phyloP scores from a whole-genome alignment of 2,113 vertebrate genomes.

The Ailuropoda melanoleuca region DNA sequence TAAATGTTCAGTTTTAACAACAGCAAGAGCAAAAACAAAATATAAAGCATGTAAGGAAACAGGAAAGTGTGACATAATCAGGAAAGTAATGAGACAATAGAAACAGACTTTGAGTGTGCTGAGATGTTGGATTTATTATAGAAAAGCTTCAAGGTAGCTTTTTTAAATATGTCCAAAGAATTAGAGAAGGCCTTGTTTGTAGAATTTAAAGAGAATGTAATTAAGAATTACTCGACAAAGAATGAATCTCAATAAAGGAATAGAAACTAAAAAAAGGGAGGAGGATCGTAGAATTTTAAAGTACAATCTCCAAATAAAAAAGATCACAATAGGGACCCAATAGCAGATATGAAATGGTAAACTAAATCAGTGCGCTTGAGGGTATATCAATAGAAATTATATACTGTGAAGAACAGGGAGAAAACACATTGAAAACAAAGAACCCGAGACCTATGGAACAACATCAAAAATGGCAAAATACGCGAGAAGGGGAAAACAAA shows the following conservation, averaged over 20 bases:
- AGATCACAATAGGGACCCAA: background rate
- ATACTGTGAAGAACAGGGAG: background rate
- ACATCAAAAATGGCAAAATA: background rate
- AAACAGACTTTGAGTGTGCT: background rate
- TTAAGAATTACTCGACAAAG: background rate
- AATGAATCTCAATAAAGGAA: background rate
- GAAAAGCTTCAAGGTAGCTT: background rate
- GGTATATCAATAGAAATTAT: background rate
- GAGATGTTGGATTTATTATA: background rate
- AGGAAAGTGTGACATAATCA: background rate
- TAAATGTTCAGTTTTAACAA: background rate
- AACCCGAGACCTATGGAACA: background rate
- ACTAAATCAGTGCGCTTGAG: background rate
- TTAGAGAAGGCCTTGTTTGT: background rate
- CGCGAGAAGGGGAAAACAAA: background rate
- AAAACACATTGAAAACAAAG: background rate
- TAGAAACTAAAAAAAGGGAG: background rate
- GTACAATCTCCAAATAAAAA: background rate
- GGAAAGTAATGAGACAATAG: background rate
- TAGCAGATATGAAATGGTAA: background rate
- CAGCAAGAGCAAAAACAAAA: background rate
- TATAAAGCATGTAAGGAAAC: background rate
- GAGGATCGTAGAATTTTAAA: background rate
- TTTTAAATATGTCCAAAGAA: background rate
- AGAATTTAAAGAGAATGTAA: background rate